Conservation (phyloP, 2,797 vertebrate genomes). For the Borostomias antarcticus region DNA sequence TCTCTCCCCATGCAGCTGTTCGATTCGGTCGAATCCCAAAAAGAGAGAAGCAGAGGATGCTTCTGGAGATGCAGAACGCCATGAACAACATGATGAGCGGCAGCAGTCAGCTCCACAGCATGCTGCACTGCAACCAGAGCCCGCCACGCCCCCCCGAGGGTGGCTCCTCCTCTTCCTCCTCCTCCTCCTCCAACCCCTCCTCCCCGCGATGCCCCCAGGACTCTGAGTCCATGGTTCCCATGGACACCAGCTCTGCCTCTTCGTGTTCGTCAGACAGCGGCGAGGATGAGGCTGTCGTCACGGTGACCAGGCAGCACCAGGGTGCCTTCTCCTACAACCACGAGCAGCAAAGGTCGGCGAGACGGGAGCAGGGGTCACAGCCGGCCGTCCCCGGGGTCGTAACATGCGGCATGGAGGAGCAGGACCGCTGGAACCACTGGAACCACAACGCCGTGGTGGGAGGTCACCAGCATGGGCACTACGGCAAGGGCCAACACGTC, state of each 20-base stretch:
- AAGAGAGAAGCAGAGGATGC: conserved; percentile 96
- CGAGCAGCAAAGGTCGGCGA: conserved; percentile 68
- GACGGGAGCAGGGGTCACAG: conserved; percentile 46
- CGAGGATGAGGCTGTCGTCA: conserved; percentile 87
- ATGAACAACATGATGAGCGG: conserved; percentile 98
- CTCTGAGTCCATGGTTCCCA: conserved; percentile 68
- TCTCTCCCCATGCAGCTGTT: conserved; percentile 80
- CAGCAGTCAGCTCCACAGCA: conserved; percentile 85
- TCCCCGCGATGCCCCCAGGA: conserved; percentile 71
- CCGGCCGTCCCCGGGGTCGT: conserved; percentile 39
- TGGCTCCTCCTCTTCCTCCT: conserved; percentile 55
- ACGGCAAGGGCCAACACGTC: conserved; percentile 57
- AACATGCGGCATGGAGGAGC: conserved; percentile 62
- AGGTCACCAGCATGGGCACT: conserved; percentile 58
- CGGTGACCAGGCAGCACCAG: conserved; percentile 76
- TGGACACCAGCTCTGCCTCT: conserved; percentile 77
- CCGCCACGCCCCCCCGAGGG: conserved; percentile 70
- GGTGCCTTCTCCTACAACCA: conserved; percentile 84
- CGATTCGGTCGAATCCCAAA: conserved; percentile 98
- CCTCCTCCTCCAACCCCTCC: conserved; percentile 61
- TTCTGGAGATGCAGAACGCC: conserved; percentile 98
- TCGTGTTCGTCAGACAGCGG: conserved; percentile 83
- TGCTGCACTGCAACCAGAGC: conserved; percentile 72
- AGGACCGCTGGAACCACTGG: conserved; percentile 67
- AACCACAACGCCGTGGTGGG: conserved; percentile 58